Base-by-base conservation (phyloP, 2,113 vertebrate species). In the Prietella phreatophila region DNA sequence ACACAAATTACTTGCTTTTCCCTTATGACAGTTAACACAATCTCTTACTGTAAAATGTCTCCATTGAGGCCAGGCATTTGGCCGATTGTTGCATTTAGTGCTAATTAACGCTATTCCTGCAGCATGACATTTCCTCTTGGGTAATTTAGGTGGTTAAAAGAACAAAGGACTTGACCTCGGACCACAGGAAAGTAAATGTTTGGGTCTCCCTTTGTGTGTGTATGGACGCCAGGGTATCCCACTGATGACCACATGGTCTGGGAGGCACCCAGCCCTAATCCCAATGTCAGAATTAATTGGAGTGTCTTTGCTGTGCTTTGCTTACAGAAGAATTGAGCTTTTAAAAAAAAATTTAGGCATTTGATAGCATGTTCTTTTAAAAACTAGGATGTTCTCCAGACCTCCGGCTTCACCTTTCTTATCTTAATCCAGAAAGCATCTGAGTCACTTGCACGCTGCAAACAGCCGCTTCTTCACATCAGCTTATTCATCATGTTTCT, bases 281-380 rank as follows among this genome's bases (percentile, higher is more conserved):
- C 94, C 89, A 89, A 94, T 94, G 94, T 94, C 94, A 94, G 89
- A 87, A 91, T 91, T 94, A 95, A 95, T 95, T 95, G 93, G 92
- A 87, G 92, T 92, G 92, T 27, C 85, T 94, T 69, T 86, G 86
- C 58, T 33, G 65, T 82, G 47, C 58, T 88, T 88, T 91, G 86
- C 86, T 86, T 88, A 84, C 69, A 89, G 84, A 89, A 60, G 79
- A 19, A 30, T 30, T 30, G 53, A 55, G 53, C 13, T 55, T 55
- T 55, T 50, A 50, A 50, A 47, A 71, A 71, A 71, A 76, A 71
- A 88, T 33, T 30, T 73, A 79, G 60, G 20, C 78, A 36, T 86
- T 87, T 91, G 83, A 91, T 91, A 89, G 86, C 73, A 82, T 69
- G 14, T 85, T 88, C 30, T 67, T 47, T 58, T 39, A 88, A 86